Conservation (phyloP, 2,113 vertebrate genomes). For the Pseudopodoces humilis region DNA sequence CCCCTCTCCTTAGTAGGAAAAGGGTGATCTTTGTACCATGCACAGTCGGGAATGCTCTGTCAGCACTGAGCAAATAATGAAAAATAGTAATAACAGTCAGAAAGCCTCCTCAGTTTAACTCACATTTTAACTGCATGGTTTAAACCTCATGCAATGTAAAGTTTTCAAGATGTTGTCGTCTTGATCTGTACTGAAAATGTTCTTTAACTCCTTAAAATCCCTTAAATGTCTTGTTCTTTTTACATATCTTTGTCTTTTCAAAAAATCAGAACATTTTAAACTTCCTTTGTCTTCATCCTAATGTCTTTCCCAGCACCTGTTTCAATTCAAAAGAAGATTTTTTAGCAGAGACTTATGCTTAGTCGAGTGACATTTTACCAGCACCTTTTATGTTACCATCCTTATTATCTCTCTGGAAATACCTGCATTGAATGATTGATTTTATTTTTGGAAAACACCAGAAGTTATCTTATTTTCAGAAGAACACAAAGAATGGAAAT, state of each 20-base stretch:
- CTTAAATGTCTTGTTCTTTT: not conserved
- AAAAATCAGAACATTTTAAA: not conserved
- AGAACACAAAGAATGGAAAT: not conserved
- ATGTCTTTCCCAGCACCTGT: not conserved
- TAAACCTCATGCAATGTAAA: not conserved
- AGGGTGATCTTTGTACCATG: not conserved
- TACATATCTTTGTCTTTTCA: not conserved
- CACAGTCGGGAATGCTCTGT: not conserved
- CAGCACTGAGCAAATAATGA: not conserved
- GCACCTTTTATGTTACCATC: not conserved
- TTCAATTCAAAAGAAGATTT: not conserved
- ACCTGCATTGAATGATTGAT: not conserved
- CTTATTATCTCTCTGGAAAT: not conserved
- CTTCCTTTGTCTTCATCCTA: not conserved
- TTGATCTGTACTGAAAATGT: not conserved
- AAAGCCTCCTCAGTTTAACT: not conserved
- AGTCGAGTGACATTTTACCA: not conserved
- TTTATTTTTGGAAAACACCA: not conserved
- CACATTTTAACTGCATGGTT: not conserved
- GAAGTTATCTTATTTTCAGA: not conserved
- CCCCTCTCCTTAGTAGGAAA: not conserved
- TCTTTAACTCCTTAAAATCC: not conserved
- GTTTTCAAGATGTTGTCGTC: not conserved
- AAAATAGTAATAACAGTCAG: not conserved
- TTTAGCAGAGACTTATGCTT: not conserved